A percentile compares a stretch with the other conserved stretches of the same genome.
These are phyloP conservation scores for Eupelmus urozonus DNA, from an alignment of 2,888 invertebrate species.

Conservation along the genomic window DNA sequence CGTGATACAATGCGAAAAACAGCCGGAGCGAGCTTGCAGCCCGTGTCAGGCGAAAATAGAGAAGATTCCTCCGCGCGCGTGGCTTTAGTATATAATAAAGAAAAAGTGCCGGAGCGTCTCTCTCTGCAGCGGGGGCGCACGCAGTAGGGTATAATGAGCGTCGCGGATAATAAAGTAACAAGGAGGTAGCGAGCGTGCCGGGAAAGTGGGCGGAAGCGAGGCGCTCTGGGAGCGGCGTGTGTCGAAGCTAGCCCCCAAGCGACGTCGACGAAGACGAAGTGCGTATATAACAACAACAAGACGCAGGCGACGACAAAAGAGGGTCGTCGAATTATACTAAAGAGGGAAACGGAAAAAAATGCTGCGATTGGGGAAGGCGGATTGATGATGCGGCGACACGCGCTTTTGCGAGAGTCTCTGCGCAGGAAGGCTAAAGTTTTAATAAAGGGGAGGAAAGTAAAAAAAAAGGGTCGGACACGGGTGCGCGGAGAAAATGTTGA, in stretches of 20 bases:
- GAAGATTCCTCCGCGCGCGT: neutral
- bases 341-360: no score
- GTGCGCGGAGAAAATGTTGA: no score
- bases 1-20: neutral
- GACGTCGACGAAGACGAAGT: neutral
- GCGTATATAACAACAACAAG: neutral
- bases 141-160: slow-evolving; percentile 25
- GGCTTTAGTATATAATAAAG: no score
- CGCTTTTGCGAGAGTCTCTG: no score
- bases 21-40: slow-evolving; percentile 18
- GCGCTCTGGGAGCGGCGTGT: neutral
- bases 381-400: neutral
- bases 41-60: slow-evolving; percentile 29
- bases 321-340: slow-evolving; percentile 3
- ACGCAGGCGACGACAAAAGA: neutral
- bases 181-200: neutral
- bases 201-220: neutral
- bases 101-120: neutral
- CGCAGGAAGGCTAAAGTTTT: neutral
- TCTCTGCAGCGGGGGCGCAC: neutral
- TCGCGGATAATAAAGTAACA: slow-evolving; percentile 8
- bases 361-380: no score
- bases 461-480: neutral
- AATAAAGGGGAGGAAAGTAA: neutral
- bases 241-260: neutral